phyloP scores from a whole-genome alignment of 1,140 invertebrate genomes.

The Scaptomyza pallida region DNA sequence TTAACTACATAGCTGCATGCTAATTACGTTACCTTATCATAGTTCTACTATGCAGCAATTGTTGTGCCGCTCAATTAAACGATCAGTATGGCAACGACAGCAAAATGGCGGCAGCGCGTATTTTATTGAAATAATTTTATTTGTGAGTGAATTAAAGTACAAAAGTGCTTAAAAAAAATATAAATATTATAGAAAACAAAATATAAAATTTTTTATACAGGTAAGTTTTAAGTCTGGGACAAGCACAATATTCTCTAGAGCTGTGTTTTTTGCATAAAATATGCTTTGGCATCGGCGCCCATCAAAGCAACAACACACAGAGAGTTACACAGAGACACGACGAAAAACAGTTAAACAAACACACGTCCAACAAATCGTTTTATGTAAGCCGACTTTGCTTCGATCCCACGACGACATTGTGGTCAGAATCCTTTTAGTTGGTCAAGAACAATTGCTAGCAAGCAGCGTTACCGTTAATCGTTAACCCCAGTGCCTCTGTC shows the following conservation, averaged over 20 bases:
- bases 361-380: constrained; percentile 25
- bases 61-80: background rate
- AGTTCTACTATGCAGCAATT: no score
- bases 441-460: constrained; percentile 37
- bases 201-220: background rate
- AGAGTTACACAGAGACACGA: background rate
- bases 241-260: background rate
- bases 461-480: constrained; percentile 19
- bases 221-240: background rate
- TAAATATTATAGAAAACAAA: background rate
- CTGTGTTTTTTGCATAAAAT: background rate
- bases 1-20: no score
- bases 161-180: background rate
- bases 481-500: constrained; percentile 5
- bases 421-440: constrained; percentile 30
- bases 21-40: no score
- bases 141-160: background rate
- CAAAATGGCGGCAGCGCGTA: background rate
- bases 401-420: constrained; percentile 35
- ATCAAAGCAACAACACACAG: constrained; percentile 27
- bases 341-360: constrained; percentile 38
- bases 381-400: constrained; percentile 30
- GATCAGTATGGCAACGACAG: background rate
- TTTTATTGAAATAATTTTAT: background rate
- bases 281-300: constrained; percentile 15